Percentiles rank a stretch among this genome's conserved stretches.
Conservation (phyloP, 2,113 vertebrate species). For the Ploceus nigricollis region DNA sequence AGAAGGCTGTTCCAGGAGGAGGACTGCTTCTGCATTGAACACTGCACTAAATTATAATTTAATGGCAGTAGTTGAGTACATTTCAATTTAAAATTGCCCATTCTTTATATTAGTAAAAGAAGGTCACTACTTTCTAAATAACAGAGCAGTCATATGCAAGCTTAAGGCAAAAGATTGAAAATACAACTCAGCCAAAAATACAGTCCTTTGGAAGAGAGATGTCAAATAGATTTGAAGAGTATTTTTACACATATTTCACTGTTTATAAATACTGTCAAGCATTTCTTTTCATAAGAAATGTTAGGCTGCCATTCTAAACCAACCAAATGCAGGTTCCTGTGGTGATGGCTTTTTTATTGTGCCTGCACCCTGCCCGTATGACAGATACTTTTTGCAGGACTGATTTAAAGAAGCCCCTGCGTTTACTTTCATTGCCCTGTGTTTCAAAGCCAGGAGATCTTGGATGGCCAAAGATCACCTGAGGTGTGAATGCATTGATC, state of each 20-base stretch:
- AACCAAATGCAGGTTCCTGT: background rate
- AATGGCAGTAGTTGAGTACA: background rate
- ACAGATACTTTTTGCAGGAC: background rate
- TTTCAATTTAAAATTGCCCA: constrained; percentile 8
- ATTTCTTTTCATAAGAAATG: background rate
- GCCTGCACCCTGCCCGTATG: background rate
- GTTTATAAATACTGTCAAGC: constrained; percentile 13
- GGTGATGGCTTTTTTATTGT: background rate
- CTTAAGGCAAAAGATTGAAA: background rate
- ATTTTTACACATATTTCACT: constrained; percentile 17
- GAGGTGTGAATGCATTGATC: background rate
- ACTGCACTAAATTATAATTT: background rate
- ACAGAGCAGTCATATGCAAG: background rate
- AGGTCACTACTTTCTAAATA: constrained; percentile 26
- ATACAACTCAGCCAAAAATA: background rate
- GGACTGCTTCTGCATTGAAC: background rate
- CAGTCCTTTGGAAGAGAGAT: background rate
- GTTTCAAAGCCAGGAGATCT: background rate
- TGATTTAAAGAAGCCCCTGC: background rate
- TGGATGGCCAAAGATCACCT: background rate
- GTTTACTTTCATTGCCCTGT: background rate
- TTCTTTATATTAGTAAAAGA: background rate
- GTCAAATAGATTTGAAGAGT: constrained; percentile 2
- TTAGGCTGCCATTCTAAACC: background rate
- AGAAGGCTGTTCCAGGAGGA: background rate